A percentile compares a stretch with the other conserved stretches of the same genome.
Evolutionary conservation across 2,113 vertebrate genomes (phyloP).

Genomic region (Rhinolophus ferrumequinum): DNA sequence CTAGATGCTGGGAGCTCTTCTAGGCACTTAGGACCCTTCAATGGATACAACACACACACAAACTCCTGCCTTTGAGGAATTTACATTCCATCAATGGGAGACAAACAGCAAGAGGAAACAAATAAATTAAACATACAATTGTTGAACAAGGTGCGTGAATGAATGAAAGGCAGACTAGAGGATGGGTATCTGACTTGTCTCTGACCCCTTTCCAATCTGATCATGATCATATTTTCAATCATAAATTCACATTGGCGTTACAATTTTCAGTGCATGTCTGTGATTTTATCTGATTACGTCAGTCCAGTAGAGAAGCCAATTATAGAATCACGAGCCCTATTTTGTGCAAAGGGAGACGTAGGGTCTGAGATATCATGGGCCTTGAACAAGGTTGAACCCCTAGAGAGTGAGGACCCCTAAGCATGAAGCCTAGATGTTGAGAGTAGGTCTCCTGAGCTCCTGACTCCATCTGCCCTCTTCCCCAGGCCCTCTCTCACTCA

Average conservation of each 20-base stretch:
- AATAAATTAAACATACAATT: background rate
- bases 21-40: background rate
- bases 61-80: background rate
- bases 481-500: no score
- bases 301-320: background rate
- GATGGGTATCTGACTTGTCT: background rate
- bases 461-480: accelerated
- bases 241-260: background rate
- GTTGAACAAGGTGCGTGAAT: background rate
- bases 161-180: background rate
- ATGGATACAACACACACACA: background rate
- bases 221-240: background rate
- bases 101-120: background rate
- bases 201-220: background rate
- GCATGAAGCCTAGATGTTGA: background rate
- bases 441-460: background rate
- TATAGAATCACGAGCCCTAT: background rate
- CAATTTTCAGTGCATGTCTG: background rate
- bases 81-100: background rate
- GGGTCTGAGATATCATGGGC: background rate
- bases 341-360: background rate
- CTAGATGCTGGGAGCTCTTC: background rate
- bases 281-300: background rate
- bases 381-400: background rate
- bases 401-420: background rate